Evolutionary conservation across 2,797 vertebrate species (phyloP).

Genomic region (Rhynchonycteris naso): DNA sequence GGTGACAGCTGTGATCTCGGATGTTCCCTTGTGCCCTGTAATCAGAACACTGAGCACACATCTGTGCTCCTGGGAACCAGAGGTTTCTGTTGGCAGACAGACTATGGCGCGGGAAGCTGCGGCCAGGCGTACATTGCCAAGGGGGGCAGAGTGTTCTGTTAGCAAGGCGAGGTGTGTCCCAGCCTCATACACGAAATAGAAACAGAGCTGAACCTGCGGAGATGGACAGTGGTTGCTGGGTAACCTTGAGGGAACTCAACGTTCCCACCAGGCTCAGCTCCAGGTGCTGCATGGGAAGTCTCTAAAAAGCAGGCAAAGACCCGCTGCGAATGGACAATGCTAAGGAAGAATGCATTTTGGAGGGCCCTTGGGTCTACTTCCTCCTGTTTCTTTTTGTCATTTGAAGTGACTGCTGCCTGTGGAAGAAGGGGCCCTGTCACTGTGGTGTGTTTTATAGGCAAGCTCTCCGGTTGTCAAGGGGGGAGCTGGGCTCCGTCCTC

Average conservation of each 20-base stretch:
- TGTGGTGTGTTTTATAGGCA: background rate
- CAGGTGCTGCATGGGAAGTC: background rate
- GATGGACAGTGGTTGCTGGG: background rate
- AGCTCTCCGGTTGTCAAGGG: background rate
- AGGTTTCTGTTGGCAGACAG: background rate
- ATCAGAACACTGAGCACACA: background rate
- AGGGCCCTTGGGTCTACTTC: background rate
- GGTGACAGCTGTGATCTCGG: background rate
- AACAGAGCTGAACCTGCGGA: background rate
- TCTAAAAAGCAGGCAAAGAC: background rate
- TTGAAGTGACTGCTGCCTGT: background rate
- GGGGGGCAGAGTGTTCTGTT: background rate
- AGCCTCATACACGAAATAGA: background rate
- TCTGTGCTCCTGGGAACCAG: background rate
- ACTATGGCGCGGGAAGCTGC: background rate
- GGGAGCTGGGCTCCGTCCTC: no score
- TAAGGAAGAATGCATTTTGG: background rate
- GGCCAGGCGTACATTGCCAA: background rate
- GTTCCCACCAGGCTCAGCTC: background rate
- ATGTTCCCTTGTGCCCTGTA: background rate
- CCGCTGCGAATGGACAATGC: no score
- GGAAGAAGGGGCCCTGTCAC: background rate
- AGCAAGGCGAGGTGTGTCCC: background rate
- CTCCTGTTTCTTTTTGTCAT: background rate
- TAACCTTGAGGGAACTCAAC: accelerated